Base-by-base conservation (phyloP, 2,113 vertebrate species). In the Pterocles burchelli region DNA sequence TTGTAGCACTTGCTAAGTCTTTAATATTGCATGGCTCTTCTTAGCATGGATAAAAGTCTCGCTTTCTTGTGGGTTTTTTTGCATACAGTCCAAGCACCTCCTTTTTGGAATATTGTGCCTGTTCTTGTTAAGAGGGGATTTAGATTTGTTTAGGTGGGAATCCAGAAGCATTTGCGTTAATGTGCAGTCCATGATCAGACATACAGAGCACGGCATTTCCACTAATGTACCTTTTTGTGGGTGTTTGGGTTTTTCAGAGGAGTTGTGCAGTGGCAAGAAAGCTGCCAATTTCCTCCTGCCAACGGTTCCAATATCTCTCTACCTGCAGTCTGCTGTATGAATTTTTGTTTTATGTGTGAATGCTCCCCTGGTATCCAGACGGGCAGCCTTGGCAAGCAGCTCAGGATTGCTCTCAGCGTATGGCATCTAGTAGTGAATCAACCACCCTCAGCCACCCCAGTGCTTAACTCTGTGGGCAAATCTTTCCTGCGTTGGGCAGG, bases 401-500 rank as follows among this genome's bases (percentile, higher is more conserved):
- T 25, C 2, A 22, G 51, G 58, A 38, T 83, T 70, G 10, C 31
- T 61, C 71, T 76, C 19, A 5, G 70, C 34, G 17, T 11, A 43
- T 55, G 29, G 19, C 28, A 65, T 59, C 52, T 14, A 33, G n/a
- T 46, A 65, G 61, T 54, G 51, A 13, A n/a, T 75, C 49, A 38
- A 41, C 28, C 65, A 11, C 16, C 82, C 61, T 33, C 31, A 49
- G 34, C n/a, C 48, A 46, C 31, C 21, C 3, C 9, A 11, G 38
- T 0, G 6, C 45, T 74, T 36, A 55, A n/a, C 31, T 83, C 29
- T 16, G 3, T 6, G 13, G 57, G 10, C 22, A 76, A 54, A 22
- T 41, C 25, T 61, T 68, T 43, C 28, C 33, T 2, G 1, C 2
- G 0, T 3, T 48, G 36, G 38, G 28, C 6, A 4, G 38, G 41